These are phyloP conservation scores for Xyrauchen texanus DNA, from an alignment of 2,113 vertebrate species.

Conservation along the genomic window DNA sequence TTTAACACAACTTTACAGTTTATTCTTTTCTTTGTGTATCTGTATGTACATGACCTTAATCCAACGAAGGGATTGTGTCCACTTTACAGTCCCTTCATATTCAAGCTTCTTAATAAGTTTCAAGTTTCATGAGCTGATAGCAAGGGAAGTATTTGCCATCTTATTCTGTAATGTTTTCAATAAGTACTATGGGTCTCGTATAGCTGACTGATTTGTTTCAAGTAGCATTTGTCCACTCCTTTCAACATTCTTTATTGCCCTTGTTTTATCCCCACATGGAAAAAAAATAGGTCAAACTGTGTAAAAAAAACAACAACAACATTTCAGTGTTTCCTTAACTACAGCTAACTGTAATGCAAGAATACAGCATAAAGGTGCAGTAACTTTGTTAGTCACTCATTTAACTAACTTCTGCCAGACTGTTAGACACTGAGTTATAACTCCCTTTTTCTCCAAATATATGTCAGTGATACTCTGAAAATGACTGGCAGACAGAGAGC, in stretches of 20 bases:
- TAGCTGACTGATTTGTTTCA: slow-evolving; percentile 30
- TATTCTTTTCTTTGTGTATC: no score
- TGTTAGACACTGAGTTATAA: no score
- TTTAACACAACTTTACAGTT: not conserved
- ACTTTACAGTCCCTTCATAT: not conserved
- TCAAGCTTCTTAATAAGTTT: slow-evolving; percentile 8
- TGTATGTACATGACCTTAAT: no score
- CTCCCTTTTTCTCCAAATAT: no score
- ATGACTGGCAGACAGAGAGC: no score
- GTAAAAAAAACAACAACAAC: no score
- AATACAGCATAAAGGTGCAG: no score
- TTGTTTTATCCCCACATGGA: not conserved
- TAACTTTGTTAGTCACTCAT: no score
- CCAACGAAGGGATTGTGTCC: not conserved
- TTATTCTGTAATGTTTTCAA: slow-evolving; percentile 19
- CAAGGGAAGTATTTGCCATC: not conserved
- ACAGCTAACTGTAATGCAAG: no score
- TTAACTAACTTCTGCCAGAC: no score
- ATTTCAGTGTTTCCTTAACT: no score
- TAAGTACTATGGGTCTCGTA: not conserved
- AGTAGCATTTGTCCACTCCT: not conserved
- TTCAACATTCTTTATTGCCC: not conserved
- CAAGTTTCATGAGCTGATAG: not conserved
- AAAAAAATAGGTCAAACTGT: slow-evolving; percentile 17
- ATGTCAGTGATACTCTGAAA: no score